These are phyloP conservation scores for Eunapius fragilis DNA, from an alignment of 37 sponge, comb jelly and placozoan genomes.

Conservation along the genomic window DNA sequence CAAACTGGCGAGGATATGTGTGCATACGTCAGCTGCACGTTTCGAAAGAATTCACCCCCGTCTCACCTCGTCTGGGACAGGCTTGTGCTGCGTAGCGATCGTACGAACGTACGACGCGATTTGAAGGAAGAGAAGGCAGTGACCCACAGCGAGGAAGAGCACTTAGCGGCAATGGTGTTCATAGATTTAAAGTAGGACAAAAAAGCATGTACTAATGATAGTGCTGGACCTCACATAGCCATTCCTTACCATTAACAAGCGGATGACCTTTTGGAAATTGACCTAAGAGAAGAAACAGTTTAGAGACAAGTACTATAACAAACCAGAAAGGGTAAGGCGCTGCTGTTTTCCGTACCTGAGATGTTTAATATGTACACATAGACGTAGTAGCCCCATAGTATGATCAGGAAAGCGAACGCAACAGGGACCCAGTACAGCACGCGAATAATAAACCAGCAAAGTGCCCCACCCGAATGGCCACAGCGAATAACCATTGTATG, in stretches of 20 bases:
- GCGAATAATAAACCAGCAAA: not conserved
- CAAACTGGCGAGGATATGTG: constrained; percentile 28
- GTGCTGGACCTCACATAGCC: too few relatives aligned
- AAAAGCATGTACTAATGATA: too few relatives aligned
- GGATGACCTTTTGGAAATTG: not conserved
- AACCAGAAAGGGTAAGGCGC: not conserved
- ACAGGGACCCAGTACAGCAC: constrained; percentile 71
- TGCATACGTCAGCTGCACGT: not conserved
- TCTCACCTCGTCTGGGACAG: constrained; percentile 51
- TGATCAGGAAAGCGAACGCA: constrained; percentile 53
- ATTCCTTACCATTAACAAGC: not conserved
- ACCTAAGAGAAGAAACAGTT: not conserved
- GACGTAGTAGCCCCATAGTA: constrained; percentile 92
- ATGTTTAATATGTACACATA: constrained; percentile 83
- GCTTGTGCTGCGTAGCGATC: constrained; percentile 57
- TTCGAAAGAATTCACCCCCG: not conserved
- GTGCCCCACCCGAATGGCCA: not conserved
- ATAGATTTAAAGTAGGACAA: not conserved
- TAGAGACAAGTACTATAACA: too few relatives aligned
- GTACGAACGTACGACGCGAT: constrained; percentile 54
- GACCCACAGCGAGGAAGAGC: constrained; percentile 37
- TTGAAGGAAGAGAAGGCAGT: constrained; percentile 57
- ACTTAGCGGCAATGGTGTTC: constrained; percentile 14
- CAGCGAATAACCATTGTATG: not conserved
- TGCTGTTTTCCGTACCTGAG: constrained; percentile 31